phyloP scores from a whole-genome alignment of 2,797 vertebrate species.

The Novumbra hubbsi region DNA sequence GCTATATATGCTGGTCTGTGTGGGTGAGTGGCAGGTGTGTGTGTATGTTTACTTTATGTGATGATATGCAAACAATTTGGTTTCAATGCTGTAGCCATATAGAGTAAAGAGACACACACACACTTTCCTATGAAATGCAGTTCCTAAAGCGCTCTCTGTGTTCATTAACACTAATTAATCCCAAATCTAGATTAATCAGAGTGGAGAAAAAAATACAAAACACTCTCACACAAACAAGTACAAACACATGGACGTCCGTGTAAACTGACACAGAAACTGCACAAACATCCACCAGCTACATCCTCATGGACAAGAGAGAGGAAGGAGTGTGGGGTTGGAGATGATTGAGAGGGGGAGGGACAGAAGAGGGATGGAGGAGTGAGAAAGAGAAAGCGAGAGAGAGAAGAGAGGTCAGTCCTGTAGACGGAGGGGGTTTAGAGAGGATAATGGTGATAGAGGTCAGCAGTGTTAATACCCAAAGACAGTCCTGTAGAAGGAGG shows the following conservation, averaged over 20 bases:
- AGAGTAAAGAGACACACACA: neutral
- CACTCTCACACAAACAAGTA: neutral
- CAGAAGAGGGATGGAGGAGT: neutral
- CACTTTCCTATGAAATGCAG: slow-evolving; percentile 30
- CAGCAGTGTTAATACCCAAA: no score
- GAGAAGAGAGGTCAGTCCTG: no score
- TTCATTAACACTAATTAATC: slow-evolving; percentile 65
- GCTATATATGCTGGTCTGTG: no score
- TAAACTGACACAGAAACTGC: slow-evolving; percentile 5
- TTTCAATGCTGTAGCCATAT: neutral
- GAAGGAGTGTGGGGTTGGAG: neutral
- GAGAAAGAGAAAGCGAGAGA: neutral
- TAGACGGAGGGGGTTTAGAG: no score
- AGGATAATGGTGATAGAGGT: no score
- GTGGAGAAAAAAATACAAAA: neutral
- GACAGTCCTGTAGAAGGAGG: no score
- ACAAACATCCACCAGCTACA: no score
- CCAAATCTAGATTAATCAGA: slow-evolving; percentile 56
- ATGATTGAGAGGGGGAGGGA: neutral
- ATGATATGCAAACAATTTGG: no score
- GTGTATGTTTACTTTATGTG: no score
- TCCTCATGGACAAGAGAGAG: neutral
- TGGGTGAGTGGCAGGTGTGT: no score
- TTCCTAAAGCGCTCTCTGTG: slow-evolving; percentile 60
- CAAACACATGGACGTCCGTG: neutral